Evolutionary conservation across 30 jellyfish, hydroid and myxozoan genomes (phyloP).

Genomic region (Hydractinia echinata): DNA sequence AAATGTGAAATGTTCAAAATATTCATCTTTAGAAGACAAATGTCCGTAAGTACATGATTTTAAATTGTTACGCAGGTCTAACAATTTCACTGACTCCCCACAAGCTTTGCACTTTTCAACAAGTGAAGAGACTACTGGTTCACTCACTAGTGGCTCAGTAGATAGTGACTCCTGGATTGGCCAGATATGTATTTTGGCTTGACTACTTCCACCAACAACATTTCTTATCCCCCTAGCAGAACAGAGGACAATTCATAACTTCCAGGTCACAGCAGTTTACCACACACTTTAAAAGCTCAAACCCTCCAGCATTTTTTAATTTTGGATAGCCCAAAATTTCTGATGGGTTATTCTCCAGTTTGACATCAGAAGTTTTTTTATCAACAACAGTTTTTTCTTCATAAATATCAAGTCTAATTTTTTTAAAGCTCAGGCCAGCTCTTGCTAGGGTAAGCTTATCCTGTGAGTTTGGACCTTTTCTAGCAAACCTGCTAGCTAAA

Average conservation of each 20-base stretch:
- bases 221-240: constrained; percentile 10
- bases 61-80: too few relatives aligned
- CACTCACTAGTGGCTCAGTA: neutral
- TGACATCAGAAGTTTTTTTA: neutral
- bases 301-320: constrained; percentile 23
- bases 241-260: neutral
- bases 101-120: too few relatives aligned
- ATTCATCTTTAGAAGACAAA: too few relatives aligned
- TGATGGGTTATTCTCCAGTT: too few relatives aligned
- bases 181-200: neutral
- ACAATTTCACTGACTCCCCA: too few relatives aligned
- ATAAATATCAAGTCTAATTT: too few relatives aligned
- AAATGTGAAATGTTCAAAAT: too few relatives aligned
- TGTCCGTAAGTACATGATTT: too few relatives aligned
- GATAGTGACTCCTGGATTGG: constrained; percentile 15
- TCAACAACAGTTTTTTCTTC: neutral
- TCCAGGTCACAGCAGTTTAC: constrained; percentile 9
- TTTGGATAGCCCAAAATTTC: neutral
- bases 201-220: too few relatives aligned
- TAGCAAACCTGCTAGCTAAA: neutral
- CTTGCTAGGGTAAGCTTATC: too few relatives aligned
- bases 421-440: too few relatives aligned
- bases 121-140: too few relatives aligned
- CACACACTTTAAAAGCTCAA: neutral
- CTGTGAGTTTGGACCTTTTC: neutral